Conservation (phyloP, 2,113 vertebrate genomes). For the Pelvicachromis taeniatus region DNA sequence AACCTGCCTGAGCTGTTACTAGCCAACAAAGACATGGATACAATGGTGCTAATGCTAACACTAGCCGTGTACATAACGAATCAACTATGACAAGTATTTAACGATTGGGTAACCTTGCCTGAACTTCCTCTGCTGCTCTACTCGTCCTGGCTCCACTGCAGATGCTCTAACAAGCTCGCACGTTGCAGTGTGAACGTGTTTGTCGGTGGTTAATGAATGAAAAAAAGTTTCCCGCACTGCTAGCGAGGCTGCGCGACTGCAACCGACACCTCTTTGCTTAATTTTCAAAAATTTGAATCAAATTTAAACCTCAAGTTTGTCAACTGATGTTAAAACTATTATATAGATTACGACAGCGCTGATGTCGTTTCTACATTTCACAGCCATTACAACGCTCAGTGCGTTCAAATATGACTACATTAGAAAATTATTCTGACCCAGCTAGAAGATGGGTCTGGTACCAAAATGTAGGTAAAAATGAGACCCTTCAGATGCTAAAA, state of each 20-base stretch:
- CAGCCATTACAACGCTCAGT: background rate
- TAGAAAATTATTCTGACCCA: background rate
- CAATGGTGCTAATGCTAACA: background rate
- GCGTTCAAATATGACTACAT: background rate
- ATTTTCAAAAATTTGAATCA: background rate
- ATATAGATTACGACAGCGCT: background rate
- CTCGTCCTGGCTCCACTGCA: background rate
- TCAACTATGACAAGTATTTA: background rate
- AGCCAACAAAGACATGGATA: background rate
- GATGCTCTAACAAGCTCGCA: no score
- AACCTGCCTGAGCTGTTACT: background rate
- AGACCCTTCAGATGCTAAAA: background rate
- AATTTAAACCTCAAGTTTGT: background rate
- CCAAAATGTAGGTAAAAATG: background rate
- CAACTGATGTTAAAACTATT: background rate
- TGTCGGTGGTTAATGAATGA: background rate
- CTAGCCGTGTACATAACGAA: background rate
- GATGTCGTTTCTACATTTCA: background rate
- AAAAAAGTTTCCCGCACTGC: background rate
- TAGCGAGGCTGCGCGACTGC: background rate
- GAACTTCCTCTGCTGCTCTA: background rate
- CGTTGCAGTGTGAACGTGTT: background rate
- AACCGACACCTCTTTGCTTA: background rate
- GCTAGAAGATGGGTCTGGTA: background rate
- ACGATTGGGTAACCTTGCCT: background rate